Percentiles rank a stretch among this genome's conserved stretches.
These are phyloP conservation scores for Hirundichthys speculiger DNA, from an alignment of 2,113 vertebrate genomes.

Conservation along the genomic window DNA sequence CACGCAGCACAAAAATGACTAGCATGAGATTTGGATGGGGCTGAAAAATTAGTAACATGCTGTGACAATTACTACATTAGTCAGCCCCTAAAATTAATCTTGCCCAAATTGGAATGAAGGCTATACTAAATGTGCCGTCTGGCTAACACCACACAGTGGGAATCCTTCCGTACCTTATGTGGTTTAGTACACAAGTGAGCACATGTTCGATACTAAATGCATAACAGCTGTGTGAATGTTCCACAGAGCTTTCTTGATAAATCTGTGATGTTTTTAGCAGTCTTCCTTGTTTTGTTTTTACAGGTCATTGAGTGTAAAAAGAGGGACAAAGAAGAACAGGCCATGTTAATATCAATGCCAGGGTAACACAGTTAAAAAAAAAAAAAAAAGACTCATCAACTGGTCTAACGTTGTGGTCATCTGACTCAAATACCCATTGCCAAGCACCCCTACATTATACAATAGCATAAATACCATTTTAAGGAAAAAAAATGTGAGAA, in stretches of 20 bases:
- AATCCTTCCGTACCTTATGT: constrained; percentile 15
- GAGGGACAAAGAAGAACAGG: background rate
- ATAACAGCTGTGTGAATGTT: constrained; percentile 6
- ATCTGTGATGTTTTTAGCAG: constrained; percentile 14
- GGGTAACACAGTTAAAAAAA: background rate
- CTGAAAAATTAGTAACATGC: constrained; percentile 52
- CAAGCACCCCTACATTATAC: background rate
- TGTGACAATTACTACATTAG: constrained; percentile 65
- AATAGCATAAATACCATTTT: background rate
- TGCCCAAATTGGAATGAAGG: constrained; percentile 43
- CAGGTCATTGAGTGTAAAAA: background rate
- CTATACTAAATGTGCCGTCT: constrained; percentile 57
- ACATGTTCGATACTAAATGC: background rate
- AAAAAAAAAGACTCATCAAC: no score
- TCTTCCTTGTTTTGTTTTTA: constrained; percentile 4
- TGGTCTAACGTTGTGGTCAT: background rate
- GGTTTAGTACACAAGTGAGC: background rate
- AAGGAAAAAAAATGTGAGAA: background rate
- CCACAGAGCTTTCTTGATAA: constrained; percentile 18
- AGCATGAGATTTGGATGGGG: constrained; percentile 46
- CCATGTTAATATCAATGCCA: background rate
- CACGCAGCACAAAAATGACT: constrained; percentile 14
- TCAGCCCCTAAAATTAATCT: constrained; percentile 65
- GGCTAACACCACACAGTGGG: constrained; percentile 25
- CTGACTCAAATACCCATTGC: constrained; percentile 1